Evolutionary conservation across 2,113 vertebrate species (phyloP), one percentile per base, ranked within the genome.

Genomic region (Clarias batrachus): DNA sequence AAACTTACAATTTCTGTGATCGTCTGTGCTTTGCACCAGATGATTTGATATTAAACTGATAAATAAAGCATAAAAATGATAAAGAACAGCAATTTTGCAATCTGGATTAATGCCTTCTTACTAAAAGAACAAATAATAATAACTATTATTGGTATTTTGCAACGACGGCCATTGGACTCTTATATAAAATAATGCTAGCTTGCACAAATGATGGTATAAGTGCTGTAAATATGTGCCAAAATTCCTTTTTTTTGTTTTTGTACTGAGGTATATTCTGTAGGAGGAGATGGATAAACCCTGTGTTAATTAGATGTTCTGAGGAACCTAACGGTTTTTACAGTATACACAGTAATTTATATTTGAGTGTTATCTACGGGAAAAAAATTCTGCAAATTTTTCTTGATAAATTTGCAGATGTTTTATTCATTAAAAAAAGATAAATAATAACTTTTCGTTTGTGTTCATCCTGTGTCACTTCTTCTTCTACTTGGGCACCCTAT

Each of bases 191-290:
- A 85, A 48, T 63, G 48, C 82, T 81, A 81, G 71, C 82, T 84
- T 84, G 84, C 86, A 89, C 90, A 90, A 89, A 89, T 71, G 57
- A 86, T 86, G 56, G 70, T 73, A 78, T 78, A 87, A 81, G 88
- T 86, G 88, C 84, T 89, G 65, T 81, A 87, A 68, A 87, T 89
- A 88, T 88, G 80, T 90, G 83, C 87, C 89, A 83, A 78, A 87
- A 77, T 87, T 56, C 65, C 11, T 74, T 74, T 54, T 84, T 68
- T 93, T 74, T 54, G 81, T 68, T 93, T 94, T 93, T 94, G 48
- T 48, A 48, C 93, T 95, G 94, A 95, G 94, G 95, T 95, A 95
- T 95, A 94, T 95, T 94, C 93, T 93, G 93, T 93, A 93, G 79
- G 86, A 89, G 86, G 81, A 88, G 56, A 76, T 84, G 92, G 94